Base-by-base conservation (phyloP, 2,797 vertebrate genomes). In the Sebastes iracundus region DNA sequence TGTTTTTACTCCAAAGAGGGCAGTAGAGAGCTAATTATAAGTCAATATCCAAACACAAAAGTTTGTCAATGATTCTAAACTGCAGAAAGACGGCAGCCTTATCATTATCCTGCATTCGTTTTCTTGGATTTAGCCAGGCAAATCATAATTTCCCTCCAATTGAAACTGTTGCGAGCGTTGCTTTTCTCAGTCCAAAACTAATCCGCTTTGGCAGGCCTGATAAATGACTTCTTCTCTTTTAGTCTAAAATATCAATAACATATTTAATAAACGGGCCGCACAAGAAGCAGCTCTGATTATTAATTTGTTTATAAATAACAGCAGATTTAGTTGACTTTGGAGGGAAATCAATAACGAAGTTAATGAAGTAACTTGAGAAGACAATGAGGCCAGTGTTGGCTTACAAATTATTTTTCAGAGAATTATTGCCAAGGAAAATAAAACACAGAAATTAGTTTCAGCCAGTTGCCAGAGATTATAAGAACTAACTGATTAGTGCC, bases 21-120 rank as follows among this genome's bases (percentile, higher is more conserved):
- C 90, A 89, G 83, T 74, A 91, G 52, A 85, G 73, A 82, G 60
- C 77, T 70, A 63, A 20, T 63, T 42, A 35, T 9, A 11, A 61
- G 18, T 5, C 2, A 10, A 35, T 27, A 73, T 59, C 9, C 4
- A 71, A 72, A 28, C 28, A n/a, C 22, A 59, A 14, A 27, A 32
- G 22, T 61, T 59, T 65, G 32, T 33, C 46, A 77, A 28, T 75
- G 64, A 61, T 52, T 60, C 10, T 2, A 10, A 52, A 35, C 32
- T 76, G 20, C 46, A 74, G 55, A 35, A 16, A 65, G n/a, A 74
- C 77, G 12, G 32, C 63, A 67, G 22, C 23, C 30, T 65, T 20
- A 66, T 75, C 61, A 30, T 72, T 77, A 60, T 63, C 53, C 46
- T 71, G 25, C 52, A 33, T 71, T 81, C 23, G 18, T 67, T 81